Percentiles rank a stretch among this genome's conserved stretches.
Conservation (phyloP, 1,140 invertebrate genomes). For the Panulirus ornatus region DNA sequence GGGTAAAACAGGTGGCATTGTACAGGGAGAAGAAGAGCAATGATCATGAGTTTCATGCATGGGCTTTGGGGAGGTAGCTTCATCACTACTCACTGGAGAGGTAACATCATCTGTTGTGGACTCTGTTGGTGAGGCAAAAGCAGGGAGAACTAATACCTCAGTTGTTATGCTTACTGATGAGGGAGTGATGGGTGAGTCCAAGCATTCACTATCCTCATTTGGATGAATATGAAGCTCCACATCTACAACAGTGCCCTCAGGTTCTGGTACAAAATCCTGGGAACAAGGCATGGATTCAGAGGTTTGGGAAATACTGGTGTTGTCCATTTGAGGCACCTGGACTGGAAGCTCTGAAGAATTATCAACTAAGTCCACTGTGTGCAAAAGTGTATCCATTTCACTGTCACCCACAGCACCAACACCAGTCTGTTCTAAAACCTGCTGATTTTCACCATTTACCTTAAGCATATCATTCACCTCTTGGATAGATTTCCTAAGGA, state of each 20-base stretch:
- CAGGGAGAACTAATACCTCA: constrained; percentile 74
- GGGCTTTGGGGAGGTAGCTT: constrained; percentile 59
- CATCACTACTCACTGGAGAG: constrained; percentile 71
- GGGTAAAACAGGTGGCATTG: constrained; percentile 30
- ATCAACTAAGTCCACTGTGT: constrained; percentile 26
- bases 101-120: constrained; percentile 75
- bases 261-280: constrained; percentile 43
- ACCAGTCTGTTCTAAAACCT: constrained; percentile 5
- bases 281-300: constrained; percentile 58
- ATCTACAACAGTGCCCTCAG: constrained; percentile 45
- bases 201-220: constrained; percentile 72
- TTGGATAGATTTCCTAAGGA: constrained; percentile 85
- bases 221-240: constrained; percentile 55
- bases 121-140: constrained; percentile 74
- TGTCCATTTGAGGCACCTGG: constrained; percentile 66
- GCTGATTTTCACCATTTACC: constrained; percentile 43
- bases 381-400: constrained; percentile 15
- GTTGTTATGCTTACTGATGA: constrained; percentile 72
- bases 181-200: constrained; percentile 74
- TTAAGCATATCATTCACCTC: constrained; percentile 85
- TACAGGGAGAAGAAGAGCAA: constrained; percentile 31
- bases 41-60: constrained; percentile 42
- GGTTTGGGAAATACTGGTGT: constrained; percentile 54
- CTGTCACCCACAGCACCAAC: constrained; percentile 11
- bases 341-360: constrained; percentile 65